Base-by-base conservation (phyloP, 2,797 vertebrate species). In the Nyctalus aviator region DNA sequence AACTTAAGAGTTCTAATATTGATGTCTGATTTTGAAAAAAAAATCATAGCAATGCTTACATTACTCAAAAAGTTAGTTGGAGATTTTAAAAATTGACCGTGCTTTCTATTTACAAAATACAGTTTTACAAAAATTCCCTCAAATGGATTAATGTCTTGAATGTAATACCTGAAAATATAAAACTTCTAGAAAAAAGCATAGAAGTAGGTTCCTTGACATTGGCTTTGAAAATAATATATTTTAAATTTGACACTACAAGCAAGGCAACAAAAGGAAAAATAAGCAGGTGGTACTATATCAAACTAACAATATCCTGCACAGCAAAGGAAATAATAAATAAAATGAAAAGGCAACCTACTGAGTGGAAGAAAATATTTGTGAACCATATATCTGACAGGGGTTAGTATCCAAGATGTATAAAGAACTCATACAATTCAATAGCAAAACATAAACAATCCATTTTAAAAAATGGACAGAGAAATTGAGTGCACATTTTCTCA, bases 211-310 rank as follows among this genome's bases (percentile, higher is more conserved):
- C n/a, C 21, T 83, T 32, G 57, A 66, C 48, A 41, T 18, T 27
- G 48, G 21, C 30, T 69, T 66, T 75, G 46, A 35, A 37, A 91
- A 83, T 20, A 14, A 53, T 7, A 20, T 75, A 73, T 55, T 75
- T 35, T 3, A 66, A n/a, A 68, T 32, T 66, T 83, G 46, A 32
- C 72, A 41, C 8, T 15, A 53, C 41, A 53, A 64, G 73, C 57
- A 90, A 82, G 25, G 44, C 27, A 82, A n/a, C 55, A 83, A 53
- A 82, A 90, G 55, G 35, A 72, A 90, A 83, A 73, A 41, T 53
- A 90, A n/a, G 41, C 50, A 72, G 57, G 6, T 53, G 44, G 59
- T 30, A 41, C 32, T 73, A 90, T 8, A 64, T 68, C 35, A 35
- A 46, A 76, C 14, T 35, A 76, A 55, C 76, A 55, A 68, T 18